Conservation (phyloP, 2,113 vertebrate species). For the Podocnemis expansa region DNA sequence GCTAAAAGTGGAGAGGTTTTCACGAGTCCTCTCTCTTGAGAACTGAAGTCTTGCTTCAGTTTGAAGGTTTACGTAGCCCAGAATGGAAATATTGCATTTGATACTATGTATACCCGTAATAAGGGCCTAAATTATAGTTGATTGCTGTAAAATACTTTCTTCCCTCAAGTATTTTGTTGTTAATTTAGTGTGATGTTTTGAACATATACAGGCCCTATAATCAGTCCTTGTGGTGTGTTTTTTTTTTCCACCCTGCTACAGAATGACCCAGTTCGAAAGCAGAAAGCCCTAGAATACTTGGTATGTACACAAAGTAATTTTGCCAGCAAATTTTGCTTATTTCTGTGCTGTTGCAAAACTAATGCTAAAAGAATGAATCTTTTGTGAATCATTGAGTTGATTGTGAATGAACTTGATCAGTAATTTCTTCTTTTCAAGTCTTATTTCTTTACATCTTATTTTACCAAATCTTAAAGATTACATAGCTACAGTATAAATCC, state of each 20-base stretch:
- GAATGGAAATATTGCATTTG: not conserved
- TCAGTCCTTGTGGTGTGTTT: not conserved
- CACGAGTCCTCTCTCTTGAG: not conserved
- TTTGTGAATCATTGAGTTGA: not conserved
- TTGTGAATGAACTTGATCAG: not conserved
- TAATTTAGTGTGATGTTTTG: not conserved
- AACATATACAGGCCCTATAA: not conserved
- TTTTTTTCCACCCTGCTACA: not conserved
- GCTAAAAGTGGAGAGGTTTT: not conserved
- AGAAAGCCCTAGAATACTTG: constrained; percentile 66
- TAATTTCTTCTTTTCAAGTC: not conserved
- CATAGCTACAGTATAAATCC: not conserved
- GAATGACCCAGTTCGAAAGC: constrained; percentile 59
- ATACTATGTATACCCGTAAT: not conserved
- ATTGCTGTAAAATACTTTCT: not conserved
- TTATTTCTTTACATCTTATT: not conserved
- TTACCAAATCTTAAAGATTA: not conserved
- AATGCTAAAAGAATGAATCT: not conserved
- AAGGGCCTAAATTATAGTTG: not conserved
- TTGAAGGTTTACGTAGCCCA: not conserved
- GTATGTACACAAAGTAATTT: constrained; percentile 29
- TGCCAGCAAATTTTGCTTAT: not conserved
- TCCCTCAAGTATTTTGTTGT: not conserved
- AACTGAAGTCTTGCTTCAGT: not conserved
- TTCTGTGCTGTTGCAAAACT: not conserved